phyloP scores from a whole-genome alignment of 1,140 invertebrate genomes.

The Chrysomallon squamiferum region DNA sequence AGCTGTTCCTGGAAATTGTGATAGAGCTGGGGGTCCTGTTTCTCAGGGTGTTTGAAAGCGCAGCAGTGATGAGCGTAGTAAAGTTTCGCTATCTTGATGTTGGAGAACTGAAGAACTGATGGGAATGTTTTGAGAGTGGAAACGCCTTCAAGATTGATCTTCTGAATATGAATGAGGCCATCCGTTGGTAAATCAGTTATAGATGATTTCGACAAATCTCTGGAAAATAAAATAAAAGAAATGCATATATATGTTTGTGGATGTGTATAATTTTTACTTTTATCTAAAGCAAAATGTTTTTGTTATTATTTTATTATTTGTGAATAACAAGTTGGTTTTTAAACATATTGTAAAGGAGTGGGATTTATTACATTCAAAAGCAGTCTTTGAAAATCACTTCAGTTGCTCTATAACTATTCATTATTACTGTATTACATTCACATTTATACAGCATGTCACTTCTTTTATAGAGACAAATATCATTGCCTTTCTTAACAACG shows the following conservation, averaged over 20 bases:
- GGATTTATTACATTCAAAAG: no score
- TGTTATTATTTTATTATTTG: conserved; percentile 3
- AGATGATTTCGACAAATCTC: conserved; percentile 77
- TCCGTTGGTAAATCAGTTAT: conserved; percentile 76
- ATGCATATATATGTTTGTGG: neutral
- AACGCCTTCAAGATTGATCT: conserved; percentile 75
- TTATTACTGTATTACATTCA: no score
- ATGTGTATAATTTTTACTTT: neutral
- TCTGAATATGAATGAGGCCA: conserved; percentile 76
- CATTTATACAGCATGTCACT: no score
- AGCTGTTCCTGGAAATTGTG: conserved; percentile 2
- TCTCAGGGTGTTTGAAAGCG: conserved; percentile 82
- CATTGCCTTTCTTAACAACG: no score
- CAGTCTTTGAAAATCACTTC: no score
- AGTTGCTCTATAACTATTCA: no score
- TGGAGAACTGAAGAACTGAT: conserved; percentile 78
- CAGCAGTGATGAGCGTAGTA: conserved; percentile 91
- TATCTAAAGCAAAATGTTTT: neutral
- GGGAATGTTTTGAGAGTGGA: conserved; percentile 80
- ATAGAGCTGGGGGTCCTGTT: conserved; percentile 72
- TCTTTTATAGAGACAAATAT: no score
- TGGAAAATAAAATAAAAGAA: conserved; percentile 52
- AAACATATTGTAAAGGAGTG: neutral
- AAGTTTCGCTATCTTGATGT: conserved; percentile 69
- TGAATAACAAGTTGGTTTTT: no score